A percentile compares a stretch with the other conserved stretches of the same genome.
Evolutionary conservation across 2,888 invertebrate species (phyloP).

Genomic region (Pseudeuparius sepicola): DNA sequence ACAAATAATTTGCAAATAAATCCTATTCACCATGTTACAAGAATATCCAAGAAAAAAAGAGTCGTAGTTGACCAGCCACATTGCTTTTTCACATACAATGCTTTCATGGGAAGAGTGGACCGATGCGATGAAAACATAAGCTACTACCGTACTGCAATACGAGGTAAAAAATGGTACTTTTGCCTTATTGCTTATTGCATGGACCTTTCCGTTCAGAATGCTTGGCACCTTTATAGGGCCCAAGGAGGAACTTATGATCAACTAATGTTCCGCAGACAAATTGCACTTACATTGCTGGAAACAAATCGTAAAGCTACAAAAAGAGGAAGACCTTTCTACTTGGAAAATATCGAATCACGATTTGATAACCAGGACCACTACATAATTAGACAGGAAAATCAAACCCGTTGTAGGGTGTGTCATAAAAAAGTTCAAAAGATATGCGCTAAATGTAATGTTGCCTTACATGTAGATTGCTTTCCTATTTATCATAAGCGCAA

Average conservation of each 20-base stretch:
- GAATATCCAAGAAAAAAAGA: too few species aligned
- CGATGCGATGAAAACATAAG: constrained; percentile 5
- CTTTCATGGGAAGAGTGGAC: constrained; percentile 9
- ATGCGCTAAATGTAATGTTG: constrained; percentile 13
- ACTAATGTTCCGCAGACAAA: too few species aligned
- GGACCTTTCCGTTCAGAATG: too few species aligned
- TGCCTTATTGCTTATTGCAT: constrained; percentile 7
- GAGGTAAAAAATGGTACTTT: too few species aligned
- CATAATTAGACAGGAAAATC: constrained; percentile 9
- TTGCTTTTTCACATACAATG: too few species aligned
- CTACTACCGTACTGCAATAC: constrained; percentile 9
- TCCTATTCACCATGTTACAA: constrained; percentile 9
- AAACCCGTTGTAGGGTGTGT: constrained; percentile 10
- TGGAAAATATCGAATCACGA: constrained; percentile 9
- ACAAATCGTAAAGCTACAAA: too few species aligned
- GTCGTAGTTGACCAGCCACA: too few species aligned
- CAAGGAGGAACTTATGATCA: too few species aligned
- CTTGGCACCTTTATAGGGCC: too few species aligned
- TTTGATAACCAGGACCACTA: constrained; percentile 12
- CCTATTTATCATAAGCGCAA: constrained; percentile 7
- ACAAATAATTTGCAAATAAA: constrained; percentile 8
- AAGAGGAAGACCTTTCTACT: too few species aligned
- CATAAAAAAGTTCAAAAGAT: constrained; percentile 7
- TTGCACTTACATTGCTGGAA: too few species aligned
- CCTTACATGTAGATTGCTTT: constrained; percentile 14